Conservation (phyloP, 2,888 invertebrate genomes). For the Ormyrus nitidulus region DNA sequence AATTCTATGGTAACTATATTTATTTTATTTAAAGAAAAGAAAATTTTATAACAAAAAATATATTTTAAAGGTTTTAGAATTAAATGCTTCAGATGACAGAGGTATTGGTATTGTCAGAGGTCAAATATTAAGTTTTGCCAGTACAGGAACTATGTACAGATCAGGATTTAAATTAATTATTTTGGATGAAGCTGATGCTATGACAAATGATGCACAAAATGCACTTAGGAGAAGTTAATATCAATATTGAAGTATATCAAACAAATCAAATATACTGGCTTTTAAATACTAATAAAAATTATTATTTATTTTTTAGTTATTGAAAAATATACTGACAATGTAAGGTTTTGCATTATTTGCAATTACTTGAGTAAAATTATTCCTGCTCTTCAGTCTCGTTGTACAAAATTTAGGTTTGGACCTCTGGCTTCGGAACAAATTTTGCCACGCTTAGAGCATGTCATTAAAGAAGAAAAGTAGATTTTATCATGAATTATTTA, state of each 20-base stretch:
- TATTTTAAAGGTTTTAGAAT: conserved; percentile 83
- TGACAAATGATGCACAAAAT: conserved; percentile 99
- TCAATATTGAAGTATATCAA: conserved; percentile 1
- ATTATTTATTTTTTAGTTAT: conserved; percentile 82
- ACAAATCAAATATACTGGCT: not conserved
- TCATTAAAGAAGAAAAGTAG: conserved; percentile 89
- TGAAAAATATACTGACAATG: conserved; percentile 99
- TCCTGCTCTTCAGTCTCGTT: conserved; percentile 98
- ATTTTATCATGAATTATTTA: not conserved
- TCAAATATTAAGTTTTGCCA: conserved; percentile 96
- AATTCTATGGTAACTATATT: conserved; percentile 88
- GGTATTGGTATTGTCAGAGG: conserved; percentile 97
- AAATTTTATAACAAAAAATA: conserved; percentile 1
- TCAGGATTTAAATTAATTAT: conserved; percentile 96
- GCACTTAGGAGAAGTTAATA: conserved; percentile 92
- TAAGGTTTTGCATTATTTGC: conserved; percentile 98
- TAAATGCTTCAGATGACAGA: conserved; percentile 99
- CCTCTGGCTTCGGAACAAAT: conserved; percentile 92
- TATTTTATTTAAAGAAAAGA: conserved; percentile 55
- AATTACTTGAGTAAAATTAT: conserved; percentile 99
- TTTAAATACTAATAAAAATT: not conserved
- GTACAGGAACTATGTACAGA: conserved; percentile 95
- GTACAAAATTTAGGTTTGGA: conserved; percentile 97
- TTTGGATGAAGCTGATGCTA: conserved; percentile 98
- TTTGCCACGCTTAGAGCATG: conserved; percentile 89